These are phyloP conservation scores for Cinara cedri DNA, from an alignment of 2,888 invertebrate species.

Conservation along the genomic window DNA sequence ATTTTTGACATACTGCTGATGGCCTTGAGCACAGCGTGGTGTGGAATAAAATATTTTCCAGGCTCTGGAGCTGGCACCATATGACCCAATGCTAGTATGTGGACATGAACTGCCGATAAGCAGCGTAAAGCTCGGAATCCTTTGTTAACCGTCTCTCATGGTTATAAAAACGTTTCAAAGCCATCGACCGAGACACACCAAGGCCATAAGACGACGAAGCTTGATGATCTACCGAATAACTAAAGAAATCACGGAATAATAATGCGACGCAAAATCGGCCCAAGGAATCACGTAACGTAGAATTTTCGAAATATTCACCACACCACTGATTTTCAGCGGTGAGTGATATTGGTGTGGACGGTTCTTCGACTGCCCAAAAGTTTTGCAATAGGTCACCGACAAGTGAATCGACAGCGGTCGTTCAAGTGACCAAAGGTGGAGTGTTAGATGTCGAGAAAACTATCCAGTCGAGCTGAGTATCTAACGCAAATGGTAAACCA, in stretches of 20 bases:
- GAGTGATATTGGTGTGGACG: not conserved
- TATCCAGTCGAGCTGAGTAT: constrained; percentile 13
- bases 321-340: constrained; percentile 5
- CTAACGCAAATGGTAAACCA: not conserved
- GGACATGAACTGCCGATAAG: constrained; percentile 23
- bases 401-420: not conserved
- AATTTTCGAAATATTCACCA: not conserved
- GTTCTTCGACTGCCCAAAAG: not conserved
- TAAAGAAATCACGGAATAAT: not conserved
- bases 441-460: not conserved
- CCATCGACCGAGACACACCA: not conserved
- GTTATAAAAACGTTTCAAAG: no score
- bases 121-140: not conserved
- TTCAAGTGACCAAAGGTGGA: not conserved
- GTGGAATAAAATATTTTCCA: constrained; percentile 41
- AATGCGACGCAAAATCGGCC: not conserved
- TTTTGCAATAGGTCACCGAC: not conserved
- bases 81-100: not conserved
- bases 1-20: constrained; percentile 60
- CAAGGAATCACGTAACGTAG: not conserved
- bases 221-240: not conserved
- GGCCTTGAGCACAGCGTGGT: constrained; percentile 60
- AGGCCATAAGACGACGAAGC: not conserved
- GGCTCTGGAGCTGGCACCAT: not conserved
- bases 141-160: not conserved